Percentiles rank a stretch among this genome's conserved stretches.
Conservation (phyloP, 2,113 vertebrate genomes). For the Cebus imitator region DNA sequence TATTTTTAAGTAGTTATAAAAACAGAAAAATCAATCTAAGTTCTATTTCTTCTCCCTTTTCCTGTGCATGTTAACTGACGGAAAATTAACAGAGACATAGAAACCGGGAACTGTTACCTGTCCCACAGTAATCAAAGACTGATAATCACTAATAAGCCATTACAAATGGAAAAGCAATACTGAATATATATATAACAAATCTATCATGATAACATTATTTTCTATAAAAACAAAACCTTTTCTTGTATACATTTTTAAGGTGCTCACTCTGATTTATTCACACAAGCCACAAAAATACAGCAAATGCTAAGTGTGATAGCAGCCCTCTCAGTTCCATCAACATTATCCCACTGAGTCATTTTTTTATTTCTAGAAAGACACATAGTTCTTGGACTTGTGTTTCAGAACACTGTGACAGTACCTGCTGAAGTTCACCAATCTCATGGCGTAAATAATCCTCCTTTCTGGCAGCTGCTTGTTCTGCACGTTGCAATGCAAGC, state of each 20-base stretch:
- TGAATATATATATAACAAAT: not conserved
- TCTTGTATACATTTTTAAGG: not conserved
- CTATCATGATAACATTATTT: conserved; percentile 12
- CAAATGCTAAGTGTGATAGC: not conserved
- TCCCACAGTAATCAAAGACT: not conserved
- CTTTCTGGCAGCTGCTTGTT: conserved; percentile 95
- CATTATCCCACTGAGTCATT: not conserved
- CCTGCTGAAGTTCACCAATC: conserved; percentile 96
- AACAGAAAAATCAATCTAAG: not conserved
- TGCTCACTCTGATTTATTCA: not conserved
- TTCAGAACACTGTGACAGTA: conserved; percentile 65
- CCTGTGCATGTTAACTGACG: not conserved
- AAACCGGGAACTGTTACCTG: not conserved
- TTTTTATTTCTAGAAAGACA: conserved; percentile 15
- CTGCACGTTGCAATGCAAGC: conserved; percentile 92
- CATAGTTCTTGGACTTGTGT: not conserved
- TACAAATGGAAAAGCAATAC: not conserved
- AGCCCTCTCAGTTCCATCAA: not conserved
- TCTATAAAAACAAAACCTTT: conserved; percentile 27
- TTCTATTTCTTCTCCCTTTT: not conserved
- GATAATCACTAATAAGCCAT: not conserved
- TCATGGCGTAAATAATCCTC: conserved; percentile 98
- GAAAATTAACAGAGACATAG: not conserved
- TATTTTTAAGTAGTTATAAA: conserved; percentile 32
- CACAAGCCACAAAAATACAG: not conserved